Base-by-base conservation (phyloP, 2,113 vertebrate species). In the Xyrauchen texanus region DNA sequence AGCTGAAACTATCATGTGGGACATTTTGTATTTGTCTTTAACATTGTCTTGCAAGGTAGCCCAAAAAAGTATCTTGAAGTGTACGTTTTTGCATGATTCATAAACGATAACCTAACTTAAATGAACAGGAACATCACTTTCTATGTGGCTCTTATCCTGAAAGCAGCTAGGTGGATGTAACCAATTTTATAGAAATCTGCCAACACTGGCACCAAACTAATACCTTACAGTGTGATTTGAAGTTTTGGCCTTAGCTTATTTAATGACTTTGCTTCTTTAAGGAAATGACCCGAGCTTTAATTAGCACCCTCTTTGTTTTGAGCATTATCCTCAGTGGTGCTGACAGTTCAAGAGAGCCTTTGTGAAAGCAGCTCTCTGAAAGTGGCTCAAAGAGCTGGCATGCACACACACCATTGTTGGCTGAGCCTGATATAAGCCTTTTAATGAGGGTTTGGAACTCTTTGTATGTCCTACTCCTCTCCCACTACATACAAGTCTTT, bases 371-470 rank as follows among this genome's bases (percentile, higher is more conserved):
- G 21, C 21, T 34, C 21, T 34, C 21, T 34, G 55, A 80, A 77
- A 81, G 15, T 81, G 53, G 73, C 78, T 75, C 79, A 68, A 67
- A 58, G 80, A 77, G 67, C 81, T 78, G 73, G 69, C 61, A 76
- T 81, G 53, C 21, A 34, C 46, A 64, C 45, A 76, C 9, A 51
- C 10, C 5, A 2, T 75, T 60, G 68, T 46, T 72, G 21, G 70
- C 15, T 53, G 10, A 52, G 68, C 69, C 45, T 66, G 68, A 71
- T 63, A 81, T 34, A 34, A 34, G 21, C 76, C 60, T 79, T 82
- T 73, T 70, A 57, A 80, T 80, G 55, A 44, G 57, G 45, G 16
- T 63, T 74, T 13, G 11, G 11, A 12, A 57, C 34, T 57, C 58
- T 62, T 42, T 9, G 44, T 34, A 47, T 21, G 44, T 76, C 73